Evolutionary conservation across 2,113 vertebrate species (phyloP), one percentile per base, ranked within the genome.

Genomic region (Vombatus ursinus): DNA sequence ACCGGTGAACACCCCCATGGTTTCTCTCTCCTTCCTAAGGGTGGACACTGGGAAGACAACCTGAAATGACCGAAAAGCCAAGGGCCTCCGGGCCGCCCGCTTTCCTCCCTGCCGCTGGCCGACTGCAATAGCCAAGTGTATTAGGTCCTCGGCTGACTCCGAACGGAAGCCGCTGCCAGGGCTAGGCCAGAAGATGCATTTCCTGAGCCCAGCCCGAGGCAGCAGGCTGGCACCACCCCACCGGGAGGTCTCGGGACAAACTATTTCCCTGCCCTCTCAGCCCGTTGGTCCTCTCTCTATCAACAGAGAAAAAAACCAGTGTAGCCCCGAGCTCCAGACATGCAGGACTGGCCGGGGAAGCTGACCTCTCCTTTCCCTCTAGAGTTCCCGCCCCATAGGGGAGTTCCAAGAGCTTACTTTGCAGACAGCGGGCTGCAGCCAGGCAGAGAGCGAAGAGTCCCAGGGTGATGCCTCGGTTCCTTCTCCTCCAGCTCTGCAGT

Each of bases 361-460:
- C 2, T 3, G 8, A 1, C 52, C 23, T 0, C 37, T 50, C 50
- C 26, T 48, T 53, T 8, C 25, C 19, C 25, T 44, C 25, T 3
- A 14, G 1, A 48, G 22, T 3, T 47, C 48, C 37, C 25, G 6
- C 51, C 37, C 84, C 28, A 1, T 2, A 12, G 61, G 47, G 52
- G 3, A 4, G 28, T 26, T 25, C 68, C 96, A 94, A 0, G 22
- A 0, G 93, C 97, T 98, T 98, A 98, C 98, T 98, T 94, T 98
- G 98, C 95, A 98, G 95, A 96, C 98, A 96, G 97, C 97, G 93
- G 25, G 97, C 98, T 37, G 98, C 96, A 3, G 98, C 96, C 97
- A 99, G 95, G 96, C 97, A 98, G 89, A 98, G 93, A 92, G 97
- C 96, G 90, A 98, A 95, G 26, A 98, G 96, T 11, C 95, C 98